Conservation (phyloP, 2,113 vertebrate genomes). For the Poeciliopsis prolifica region DNA sequence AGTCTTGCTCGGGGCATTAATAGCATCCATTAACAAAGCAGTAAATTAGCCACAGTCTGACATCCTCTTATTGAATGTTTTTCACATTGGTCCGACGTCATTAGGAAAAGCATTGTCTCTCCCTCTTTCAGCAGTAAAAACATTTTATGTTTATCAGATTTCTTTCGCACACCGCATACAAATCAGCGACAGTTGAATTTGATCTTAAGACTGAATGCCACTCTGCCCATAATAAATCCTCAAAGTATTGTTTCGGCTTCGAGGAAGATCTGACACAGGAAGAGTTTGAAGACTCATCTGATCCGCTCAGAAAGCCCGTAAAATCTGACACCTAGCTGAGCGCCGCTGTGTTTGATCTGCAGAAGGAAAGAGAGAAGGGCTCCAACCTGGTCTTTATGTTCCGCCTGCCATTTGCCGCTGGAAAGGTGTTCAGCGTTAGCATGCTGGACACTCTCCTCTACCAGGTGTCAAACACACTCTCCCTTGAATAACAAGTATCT, state of each 20-base stretch:
- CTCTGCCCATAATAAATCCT: not conserved
- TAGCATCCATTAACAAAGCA: conserved; percentile 32
- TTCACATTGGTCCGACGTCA: not conserved
- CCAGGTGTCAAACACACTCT: conserved; percentile 74
- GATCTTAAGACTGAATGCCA: not conserved
- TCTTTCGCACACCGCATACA: not conserved
- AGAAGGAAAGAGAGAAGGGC: conserved; percentile 86
- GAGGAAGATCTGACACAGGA: not conserved
- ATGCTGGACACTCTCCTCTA: conserved; percentile 87
- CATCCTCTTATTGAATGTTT: not conserved
- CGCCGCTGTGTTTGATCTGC: conserved; percentile 44
- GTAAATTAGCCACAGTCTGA: conserved; percentile 27
- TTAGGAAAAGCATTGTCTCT: not conserved
- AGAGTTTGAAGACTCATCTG: conserved; percentile 6
- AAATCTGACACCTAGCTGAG: conserved; percentile 6
- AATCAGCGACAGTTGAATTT: conserved; percentile 6
- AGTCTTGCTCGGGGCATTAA: conserved; percentile 18
- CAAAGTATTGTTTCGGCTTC: not conserved
- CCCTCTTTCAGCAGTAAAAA: conserved; percentile 1
- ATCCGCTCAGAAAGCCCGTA: not conserved
- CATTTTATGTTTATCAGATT: conserved; percentile 1
- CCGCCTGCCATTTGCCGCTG: conserved; percentile 85
- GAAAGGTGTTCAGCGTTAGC: conserved; percentile 87
- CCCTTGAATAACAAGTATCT: conserved; percentile 7
- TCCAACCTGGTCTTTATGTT: conserved; percentile 89